Base-by-base conservation (phyloP, 2,113 vertebrate genomes). In the Junco hyemalis region DNA sequence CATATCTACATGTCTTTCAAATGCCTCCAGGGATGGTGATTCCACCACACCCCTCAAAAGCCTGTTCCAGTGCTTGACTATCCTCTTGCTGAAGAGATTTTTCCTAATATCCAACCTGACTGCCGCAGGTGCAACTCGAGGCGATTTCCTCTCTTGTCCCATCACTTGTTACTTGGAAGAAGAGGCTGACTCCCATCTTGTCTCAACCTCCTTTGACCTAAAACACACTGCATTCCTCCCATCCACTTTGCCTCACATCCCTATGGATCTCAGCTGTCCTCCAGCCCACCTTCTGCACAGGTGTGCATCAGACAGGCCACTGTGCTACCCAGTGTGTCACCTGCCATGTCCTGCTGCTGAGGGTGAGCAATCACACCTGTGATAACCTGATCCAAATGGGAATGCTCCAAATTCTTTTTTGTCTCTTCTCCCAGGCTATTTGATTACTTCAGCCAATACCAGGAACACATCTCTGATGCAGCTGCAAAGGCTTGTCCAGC, bases 311-410 rank as follows among this genome's bases (percentile, higher is more conserved):
- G 42, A 61, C 18, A 17, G 51, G 8, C n/a, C 42, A 11, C 20
- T 40, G 24, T 2, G 5, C 8, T 24, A 23, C 48, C 35, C 8
- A 1, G 21, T 28, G 29, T 51, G 21, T 3, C 7, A 1, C 6
- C 8, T 57, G 33, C 42, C 28, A 18, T 2, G 21, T n/a, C 60
- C 61, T 65, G 31, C n/a, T 40, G 9, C 59, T 48, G n/a, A 59
- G n/a, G 36, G 54, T n/a, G 31, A 84, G 54, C 42, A 65, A 25
- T 23, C 53, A 36, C 42, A 22, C 33, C 56, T 79, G 31, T 22
- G 15, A 71, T 26, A 81, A 59, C 33, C 10, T 54, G 56, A 81
- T 28, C 14, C 73, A 70, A 66, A 78, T 5, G 2, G 15, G n/a
- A 93, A 71, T 0, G 0, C 14, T 31, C 16, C 0, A 1, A 10